Conservation (phyloP, 2,797 vertebrate species). For the Aplochiton taeniatus region DNA sequence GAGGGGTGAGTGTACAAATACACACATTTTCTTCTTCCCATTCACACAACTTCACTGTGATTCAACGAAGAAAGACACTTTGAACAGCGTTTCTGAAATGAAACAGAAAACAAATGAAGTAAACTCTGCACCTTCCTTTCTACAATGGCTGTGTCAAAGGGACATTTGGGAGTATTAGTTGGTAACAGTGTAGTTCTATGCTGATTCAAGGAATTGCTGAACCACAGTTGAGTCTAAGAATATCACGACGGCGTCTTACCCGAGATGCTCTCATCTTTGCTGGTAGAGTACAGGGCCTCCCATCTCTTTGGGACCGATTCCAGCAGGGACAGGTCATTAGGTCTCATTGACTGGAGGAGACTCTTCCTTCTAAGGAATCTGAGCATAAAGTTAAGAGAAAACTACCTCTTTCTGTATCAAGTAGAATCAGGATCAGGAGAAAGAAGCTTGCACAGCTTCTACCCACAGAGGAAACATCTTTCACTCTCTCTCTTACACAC, state of each 20-base stretch:
- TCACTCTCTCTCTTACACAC: no score
- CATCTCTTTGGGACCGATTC: slow-evolving; percentile 77
- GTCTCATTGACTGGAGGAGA: slow-evolving; percentile 75
- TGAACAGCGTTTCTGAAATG: slow-evolving; percentile 69
- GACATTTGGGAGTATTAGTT: neutral
- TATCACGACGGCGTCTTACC: slow-evolving; percentile 28
- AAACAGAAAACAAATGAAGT: slow-evolving; percentile 17
- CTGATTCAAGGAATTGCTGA: neutral
- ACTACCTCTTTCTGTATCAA: neutral
- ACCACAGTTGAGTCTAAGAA: neutral
- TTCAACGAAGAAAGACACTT: slow-evolving; percentile 72
- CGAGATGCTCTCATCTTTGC: slow-evolving; percentile 57
- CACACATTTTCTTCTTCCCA: no score
- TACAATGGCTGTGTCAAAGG: no score
- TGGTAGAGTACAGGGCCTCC: slow-evolving; percentile 63
- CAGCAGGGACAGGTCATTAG: slow-evolving; percentile 68
- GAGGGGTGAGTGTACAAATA: no score
- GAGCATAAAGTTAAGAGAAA: slow-evolving; percentile 52
- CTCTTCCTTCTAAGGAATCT: slow-evolving; percentile 82
- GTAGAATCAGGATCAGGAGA: neutral
- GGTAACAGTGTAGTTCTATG: neutral
- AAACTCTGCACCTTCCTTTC: neutral
- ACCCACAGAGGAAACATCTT: neutral
- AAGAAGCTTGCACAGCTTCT: neutral
- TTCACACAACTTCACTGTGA: slow-evolving; percentile 41